Evolutionary conservation across 2,888 invertebrate genomes (phyloP).

Genomic region (Alsophila aescularia): DNA sequence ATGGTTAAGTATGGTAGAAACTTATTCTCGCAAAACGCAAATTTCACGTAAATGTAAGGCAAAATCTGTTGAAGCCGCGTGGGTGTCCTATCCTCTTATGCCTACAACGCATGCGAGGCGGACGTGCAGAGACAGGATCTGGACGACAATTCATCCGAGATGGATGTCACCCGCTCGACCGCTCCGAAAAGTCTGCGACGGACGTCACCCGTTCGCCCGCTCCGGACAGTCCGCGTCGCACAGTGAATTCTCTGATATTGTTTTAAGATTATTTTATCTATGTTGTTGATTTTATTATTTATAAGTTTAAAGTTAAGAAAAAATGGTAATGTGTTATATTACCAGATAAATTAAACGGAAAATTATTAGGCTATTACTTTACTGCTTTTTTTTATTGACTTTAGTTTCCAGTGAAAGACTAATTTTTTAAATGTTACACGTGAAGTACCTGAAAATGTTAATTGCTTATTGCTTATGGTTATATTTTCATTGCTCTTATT

Average conservation of each 20-base stretch:
- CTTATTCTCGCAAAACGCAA: no score
- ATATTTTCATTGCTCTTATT: conserved; percentile 4
- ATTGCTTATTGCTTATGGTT: conserved; percentile 12
- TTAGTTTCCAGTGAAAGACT: conserved; percentile 1
- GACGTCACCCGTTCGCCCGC: no score
- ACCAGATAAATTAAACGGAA: conserved; percentile 7
- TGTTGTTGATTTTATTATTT: conserved; percentile 35
- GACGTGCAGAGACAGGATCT: no score
- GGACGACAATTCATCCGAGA: no score
- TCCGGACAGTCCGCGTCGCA: no score
- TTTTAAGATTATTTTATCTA: conserved; percentile 25
- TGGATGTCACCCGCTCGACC: no score
- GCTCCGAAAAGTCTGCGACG: no score
- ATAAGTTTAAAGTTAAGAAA: conserved; percentile 19
- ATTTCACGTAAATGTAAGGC: no score
- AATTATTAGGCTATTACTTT: conserved; percentile 13
- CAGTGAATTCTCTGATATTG: conserved; percentile 17
- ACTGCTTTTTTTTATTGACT: conserved; percentile 16
- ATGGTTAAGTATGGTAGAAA: no score
- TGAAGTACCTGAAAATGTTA: conserved; percentile 24
- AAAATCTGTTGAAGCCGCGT: no score
- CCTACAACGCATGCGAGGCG: no score
- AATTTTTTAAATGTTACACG: conserved; percentile 22
- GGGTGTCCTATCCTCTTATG: no score
- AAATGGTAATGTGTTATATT: conserved; percentile 19